Conservation (phyloP, 2,888 invertebrate genomes). For the Lacanobia wlatinum region DNA sequence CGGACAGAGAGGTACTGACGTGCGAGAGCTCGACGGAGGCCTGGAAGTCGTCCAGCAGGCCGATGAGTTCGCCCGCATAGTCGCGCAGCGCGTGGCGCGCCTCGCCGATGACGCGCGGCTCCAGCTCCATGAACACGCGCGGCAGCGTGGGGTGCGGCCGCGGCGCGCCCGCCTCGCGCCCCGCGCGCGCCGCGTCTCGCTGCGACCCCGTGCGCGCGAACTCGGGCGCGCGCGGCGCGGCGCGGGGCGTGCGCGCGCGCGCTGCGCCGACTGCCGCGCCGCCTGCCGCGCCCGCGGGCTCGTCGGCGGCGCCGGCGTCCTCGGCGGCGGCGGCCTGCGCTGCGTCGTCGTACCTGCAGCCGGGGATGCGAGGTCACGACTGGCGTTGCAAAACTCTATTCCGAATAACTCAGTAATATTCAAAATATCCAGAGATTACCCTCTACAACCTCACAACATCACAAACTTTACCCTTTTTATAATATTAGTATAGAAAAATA, state of each 20-base stretch:
- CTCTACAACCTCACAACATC: no score
- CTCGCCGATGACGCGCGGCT: slow-evolving; percentile 78
- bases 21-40: slow-evolving; percentile 78
- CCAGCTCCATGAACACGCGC: slow-evolving; percentile 83
- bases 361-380: not conserved
- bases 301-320: not conserved
- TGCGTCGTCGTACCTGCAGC: not conserved
- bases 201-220: slow-evolving; percentile 63
- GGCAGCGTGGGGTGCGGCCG: slow-evolving; percentile 86
- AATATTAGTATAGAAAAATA: no score
- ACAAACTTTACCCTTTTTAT: no score
- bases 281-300: not conserved
- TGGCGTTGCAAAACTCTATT: no score
- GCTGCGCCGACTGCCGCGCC: not conserved
- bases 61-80: slow-evolving; percentile 80
- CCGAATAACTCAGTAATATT: no score
- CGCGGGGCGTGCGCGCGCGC: not conserved
- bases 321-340: not conserved
- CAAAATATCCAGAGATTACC: no score
- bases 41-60: slow-evolving; percentile 82
- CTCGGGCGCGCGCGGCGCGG: not conserved
- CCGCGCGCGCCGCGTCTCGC: slow-evolving; percentile 66
- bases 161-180: slow-evolving; percentile 63
- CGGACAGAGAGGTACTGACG: slow-evolving; percentile 61
- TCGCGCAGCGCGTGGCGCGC: slow-evolving; percentile 78